These are phyloP conservation scores for Asobara japonica DNA, from an alignment of 1,140 invertebrate species.

Conservation along the genomic window DNA sequence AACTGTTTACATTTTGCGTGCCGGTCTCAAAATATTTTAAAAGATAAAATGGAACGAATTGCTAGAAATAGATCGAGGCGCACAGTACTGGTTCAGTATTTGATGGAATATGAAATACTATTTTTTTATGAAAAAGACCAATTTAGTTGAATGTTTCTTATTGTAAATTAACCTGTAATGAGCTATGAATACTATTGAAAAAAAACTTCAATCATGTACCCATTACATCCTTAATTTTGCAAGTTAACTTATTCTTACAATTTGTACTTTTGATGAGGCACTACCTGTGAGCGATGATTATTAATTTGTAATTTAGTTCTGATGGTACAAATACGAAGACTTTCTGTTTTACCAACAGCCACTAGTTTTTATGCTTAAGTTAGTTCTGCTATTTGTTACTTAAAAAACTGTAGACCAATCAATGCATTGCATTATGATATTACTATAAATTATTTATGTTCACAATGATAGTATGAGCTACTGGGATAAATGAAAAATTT, in stretches of 20 bases:
- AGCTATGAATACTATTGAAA: no score
- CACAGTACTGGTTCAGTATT: no score
- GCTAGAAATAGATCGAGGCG: no score
- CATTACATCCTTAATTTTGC: no score
- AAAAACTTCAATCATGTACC: no score
- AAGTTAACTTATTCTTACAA: not conserved
- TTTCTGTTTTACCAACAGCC: not conserved
- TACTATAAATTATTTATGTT: not conserved
- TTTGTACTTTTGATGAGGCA: not conserved
- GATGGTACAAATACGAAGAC: not conserved
- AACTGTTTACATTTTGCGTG: no score
- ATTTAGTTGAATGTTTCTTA: no score
- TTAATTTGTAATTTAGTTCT: not conserved
- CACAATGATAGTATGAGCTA: not conserved
- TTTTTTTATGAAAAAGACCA: no score
- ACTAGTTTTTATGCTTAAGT: not conserved
- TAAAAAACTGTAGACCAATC: not conserved
- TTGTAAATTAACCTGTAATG: no score
- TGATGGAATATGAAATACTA: no score
- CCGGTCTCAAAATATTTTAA: no score
- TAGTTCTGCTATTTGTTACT: not conserved
- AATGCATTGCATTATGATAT: not conserved
- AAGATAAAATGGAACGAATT: no score
- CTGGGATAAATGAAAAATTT: not conserved
- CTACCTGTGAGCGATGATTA: not conserved